phyloP scores from a whole-genome alignment of 2,113 vertebrate species.

The Zosterops pallidus region DNA sequence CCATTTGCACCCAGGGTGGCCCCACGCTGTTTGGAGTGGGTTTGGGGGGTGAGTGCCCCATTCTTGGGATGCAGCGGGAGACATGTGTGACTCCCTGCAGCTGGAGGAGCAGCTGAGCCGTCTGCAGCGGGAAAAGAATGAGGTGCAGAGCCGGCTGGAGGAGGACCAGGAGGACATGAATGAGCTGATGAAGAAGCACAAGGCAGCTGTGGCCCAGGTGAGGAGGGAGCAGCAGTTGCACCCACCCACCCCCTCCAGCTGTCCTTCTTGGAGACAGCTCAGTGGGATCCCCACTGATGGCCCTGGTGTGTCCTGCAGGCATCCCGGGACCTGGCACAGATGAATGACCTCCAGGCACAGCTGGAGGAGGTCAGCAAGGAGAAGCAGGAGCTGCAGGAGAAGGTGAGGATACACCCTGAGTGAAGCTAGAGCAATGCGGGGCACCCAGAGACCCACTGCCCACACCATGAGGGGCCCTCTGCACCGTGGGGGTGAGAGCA shows the following conservation, averaged over 20 bases:
- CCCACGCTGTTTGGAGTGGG: accelerated
- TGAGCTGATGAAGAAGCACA: slow-evolving; percentile 99
- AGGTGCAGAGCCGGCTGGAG: slow-evolving; percentile 92
- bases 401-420: slow-evolving; percentile 71
- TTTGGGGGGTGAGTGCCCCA: not conserved
- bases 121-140: slow-evolving; percentile 94
- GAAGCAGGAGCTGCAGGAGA: slow-evolving; percentile 95
- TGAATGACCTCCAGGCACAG: slow-evolving; percentile 93
- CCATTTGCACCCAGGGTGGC: not conserved
- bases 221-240: not conserved
- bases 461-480: accelerated
- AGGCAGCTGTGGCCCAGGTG: slow-evolving; percentile 94
- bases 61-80: not conserved
- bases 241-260: accelerated
- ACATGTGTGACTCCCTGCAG: slow-evolving; percentile 52
- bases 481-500: accelerated
- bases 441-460: accelerated
- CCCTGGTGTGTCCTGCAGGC: slow-evolving; percentile 71
- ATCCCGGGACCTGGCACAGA: slow-evolving; percentile 91
- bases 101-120: slow-evolving; percentile 97
- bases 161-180: slow-evolving; percentile 99
- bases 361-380: slow-evolving; percentile 92
- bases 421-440: accelerated
- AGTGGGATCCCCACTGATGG: not conserved
- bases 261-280: accelerated